Conservation (phyloP, 2,113 vertebrate species). For the Phrynocephalus versicolor region DNA sequence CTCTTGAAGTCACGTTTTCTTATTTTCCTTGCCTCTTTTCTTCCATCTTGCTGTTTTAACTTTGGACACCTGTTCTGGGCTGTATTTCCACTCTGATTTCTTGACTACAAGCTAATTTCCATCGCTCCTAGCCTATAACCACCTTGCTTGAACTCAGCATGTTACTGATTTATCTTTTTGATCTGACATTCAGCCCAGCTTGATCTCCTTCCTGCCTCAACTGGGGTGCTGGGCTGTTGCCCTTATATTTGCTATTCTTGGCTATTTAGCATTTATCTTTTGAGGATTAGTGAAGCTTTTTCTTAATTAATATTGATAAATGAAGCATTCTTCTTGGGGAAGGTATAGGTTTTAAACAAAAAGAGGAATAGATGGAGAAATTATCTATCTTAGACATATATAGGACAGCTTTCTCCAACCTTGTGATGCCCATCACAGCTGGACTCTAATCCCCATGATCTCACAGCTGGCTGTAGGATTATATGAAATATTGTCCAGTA, state of each 20-base stretch:
- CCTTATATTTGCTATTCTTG: background rate
- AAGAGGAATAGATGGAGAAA: background rate
- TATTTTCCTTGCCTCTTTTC: background rate
- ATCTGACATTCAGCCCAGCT: slow-evolving; percentile 20
- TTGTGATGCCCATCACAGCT: background rate
- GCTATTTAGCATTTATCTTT: slow-evolving; percentile 6
- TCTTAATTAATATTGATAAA: slow-evolving; percentile 3
- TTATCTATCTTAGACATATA: background rate
- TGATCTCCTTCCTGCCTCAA: background rate
- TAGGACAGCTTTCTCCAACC: background rate
- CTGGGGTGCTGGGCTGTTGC: background rate
- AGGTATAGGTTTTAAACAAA: background rate
- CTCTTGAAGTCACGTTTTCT: no score
- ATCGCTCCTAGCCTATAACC: slow-evolving; percentile 7
- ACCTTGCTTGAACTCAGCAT: slow-evolving; percentile 14
- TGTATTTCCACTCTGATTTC: background rate
- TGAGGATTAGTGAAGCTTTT: slow-evolving; percentile 5
- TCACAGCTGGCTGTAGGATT: no score
- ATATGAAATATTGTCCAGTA: no score
- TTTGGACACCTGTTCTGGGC: background rate
- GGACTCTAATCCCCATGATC: no score
- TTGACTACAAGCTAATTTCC: slow-evolving; percentile 13
- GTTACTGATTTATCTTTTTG: slow-evolving; percentile 21
- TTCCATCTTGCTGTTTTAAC: background rate
- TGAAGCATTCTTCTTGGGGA: background rate